These are phyloP conservation scores for Microctonus brassicae DNA, from an alignment of 2,888 invertebrate species.

Conservation along the genomic window DNA sequence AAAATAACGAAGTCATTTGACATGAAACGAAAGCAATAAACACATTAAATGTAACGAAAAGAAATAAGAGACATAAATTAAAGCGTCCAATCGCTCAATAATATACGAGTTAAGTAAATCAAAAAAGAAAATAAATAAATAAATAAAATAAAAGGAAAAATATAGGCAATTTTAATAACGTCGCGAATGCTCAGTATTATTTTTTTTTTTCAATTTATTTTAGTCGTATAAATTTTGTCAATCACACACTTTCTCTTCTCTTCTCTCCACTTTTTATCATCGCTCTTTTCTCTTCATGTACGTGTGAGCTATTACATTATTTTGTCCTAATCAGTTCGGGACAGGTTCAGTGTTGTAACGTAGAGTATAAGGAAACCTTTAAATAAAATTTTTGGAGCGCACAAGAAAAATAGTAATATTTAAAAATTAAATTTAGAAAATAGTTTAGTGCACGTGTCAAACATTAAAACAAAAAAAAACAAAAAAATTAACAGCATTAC, in stretches of 20 bases:
- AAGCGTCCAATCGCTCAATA: not conserved
- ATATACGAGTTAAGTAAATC: not conserved
- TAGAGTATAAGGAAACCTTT: slow-evolving; percentile 60
- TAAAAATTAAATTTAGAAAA: slow-evolving; percentile 29
- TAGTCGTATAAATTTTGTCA: not conserved
- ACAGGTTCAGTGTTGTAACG: slow-evolving; percentile 68
- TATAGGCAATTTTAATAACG: not conserved
- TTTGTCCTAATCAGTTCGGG: slow-evolving; percentile 61
- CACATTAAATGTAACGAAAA: slow-evolving; percentile 20
- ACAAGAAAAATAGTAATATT: slow-evolving; percentile 53
- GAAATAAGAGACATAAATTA: not conserved
- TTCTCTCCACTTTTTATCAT: not conserved
- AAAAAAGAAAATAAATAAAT: too few species aligned
- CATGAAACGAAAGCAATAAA: slow-evolving; percentile 27
- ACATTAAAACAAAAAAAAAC: not conserved
- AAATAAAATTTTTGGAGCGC: slow-evolving; percentile 57
- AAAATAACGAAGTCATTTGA: slow-evolving; percentile 27
- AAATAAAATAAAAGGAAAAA: not conserved
- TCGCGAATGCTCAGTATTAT: not conserved
- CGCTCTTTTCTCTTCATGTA: slow-evolving; percentile 58
- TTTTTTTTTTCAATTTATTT: not conserved
- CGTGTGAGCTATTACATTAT: slow-evolving; percentile 66
- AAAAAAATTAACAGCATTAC: not conserved
- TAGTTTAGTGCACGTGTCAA: not conserved
- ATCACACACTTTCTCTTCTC: not conserved